Base-by-base conservation (phyloP, 2,797 vertebrate species). In the Oreortyx pictus region DNA sequence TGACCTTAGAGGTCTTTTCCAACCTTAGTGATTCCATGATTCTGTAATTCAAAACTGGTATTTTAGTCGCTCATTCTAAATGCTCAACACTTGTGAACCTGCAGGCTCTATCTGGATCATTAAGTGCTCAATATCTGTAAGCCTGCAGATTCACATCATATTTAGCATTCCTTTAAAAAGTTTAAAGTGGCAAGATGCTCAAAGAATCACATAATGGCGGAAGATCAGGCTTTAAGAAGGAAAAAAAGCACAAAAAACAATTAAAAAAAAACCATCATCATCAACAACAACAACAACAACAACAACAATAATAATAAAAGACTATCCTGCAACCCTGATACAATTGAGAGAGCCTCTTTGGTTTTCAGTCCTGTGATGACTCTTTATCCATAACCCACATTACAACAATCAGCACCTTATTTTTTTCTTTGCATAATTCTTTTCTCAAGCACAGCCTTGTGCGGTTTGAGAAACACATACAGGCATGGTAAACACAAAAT, bases 101-200 rank as follows among this genome's bases (percentile, higher is more conserved):
- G 73, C 49, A 76, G 39, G 20, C 49, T 82, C 50, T 74, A 17
- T 16, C 20, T 72, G 33, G 18, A 4, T 33, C 39, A 41, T 41
- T 67, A 62, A 73, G 62, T 10, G 70, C 46, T 46, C 41, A 74
- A 85, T 82, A 77, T 2, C 4, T 37, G 9, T 46, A 59, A 83
- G 61, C 14, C 10, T 68, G 74, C 47, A 77, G 39, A 16, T 17
- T 22, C 70, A n/a, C 15, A 73, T 64, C 24, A 57, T 3, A 9
- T 86, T 86, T 75, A 75, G 46, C 18, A 49, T 24, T 74, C 14
- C 80, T 71, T 93, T 91, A 72, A 83, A 87, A 31, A 68, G 76
- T 39, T 37, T 60, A 70, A 74, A 89, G 62, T 27, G 39, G 20
- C 5, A 74, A 50, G 20, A 59, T 47, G 72, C n/a, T 88, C 1